Percentiles rank a stretch among this genome's conserved stretches.
phyloP scores from a whole-genome alignment of 2,113 vertebrate species.

The Apaloderma vittatum region DNA sequence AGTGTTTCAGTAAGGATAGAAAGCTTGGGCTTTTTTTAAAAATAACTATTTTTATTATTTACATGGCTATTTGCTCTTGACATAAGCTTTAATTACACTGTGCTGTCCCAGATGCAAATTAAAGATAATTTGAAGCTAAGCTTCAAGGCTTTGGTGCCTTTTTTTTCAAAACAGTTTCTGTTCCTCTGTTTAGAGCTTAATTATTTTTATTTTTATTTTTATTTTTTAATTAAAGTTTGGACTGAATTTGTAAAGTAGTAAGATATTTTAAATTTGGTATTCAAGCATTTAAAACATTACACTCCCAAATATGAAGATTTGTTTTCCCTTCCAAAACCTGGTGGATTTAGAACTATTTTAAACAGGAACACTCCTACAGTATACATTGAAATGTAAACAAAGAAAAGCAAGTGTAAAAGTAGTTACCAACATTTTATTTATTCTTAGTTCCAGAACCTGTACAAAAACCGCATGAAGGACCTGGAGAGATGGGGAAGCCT shows the following conservation, averaged over 20 bases:
- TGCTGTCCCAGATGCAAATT: not conserved
- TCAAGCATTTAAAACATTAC: not conserved
- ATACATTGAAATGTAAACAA: not conserved
- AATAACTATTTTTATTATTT: not conserved
- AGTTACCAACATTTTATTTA: not conserved
- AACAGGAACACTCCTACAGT: not conserved
- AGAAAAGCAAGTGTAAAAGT: not conserved
- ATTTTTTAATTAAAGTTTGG: not conserved
- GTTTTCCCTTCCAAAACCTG: not conserved
- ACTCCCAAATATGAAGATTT: not conserved
- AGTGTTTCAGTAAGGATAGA: not conserved
- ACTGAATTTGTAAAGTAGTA: not conserved
- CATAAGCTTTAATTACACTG: not conserved
- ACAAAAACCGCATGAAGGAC: conserved; percentile 92
- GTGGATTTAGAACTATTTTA: not conserved
- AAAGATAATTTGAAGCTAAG: not conserved
- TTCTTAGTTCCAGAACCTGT: conserved; percentile 86
- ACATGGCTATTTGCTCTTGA: not conserved
- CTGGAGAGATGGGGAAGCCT: conserved; percentile 97
- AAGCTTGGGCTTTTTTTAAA: not conserved
- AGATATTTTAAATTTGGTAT: not conserved
- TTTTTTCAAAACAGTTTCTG: not conserved
- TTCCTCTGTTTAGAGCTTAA: not conserved
- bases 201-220: not conserved
- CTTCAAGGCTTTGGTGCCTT: not conserved